Conservation (phyloP, 2,797 vertebrate genomes). For the Hipposideros larvatus region DNA sequence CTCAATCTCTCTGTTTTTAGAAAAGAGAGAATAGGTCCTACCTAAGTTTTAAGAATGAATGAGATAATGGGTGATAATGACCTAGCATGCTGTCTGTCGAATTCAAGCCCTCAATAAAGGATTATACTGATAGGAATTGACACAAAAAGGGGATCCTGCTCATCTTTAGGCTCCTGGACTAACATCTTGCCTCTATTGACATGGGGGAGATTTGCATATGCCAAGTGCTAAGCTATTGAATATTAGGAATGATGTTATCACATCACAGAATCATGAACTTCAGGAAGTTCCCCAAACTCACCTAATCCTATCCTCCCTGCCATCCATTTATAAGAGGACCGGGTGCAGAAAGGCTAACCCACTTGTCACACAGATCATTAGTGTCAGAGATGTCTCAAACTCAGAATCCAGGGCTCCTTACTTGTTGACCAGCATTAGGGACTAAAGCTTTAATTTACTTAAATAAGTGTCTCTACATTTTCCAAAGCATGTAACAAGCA, state of each 20-base stretch:
- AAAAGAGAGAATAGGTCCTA: neutral
- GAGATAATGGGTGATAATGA: neutral
- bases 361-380: neutral
- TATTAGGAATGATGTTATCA: neutral
- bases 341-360: neutral
- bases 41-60: constrained; percentile 46
- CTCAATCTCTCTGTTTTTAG: constrained; percentile 29
- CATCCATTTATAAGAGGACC: neutral
- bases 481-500: neutral
- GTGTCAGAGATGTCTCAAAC: neutral
- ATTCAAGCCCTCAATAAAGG: neutral
- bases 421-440: neutral
- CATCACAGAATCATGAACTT: neutral
- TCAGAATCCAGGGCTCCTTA: neutral
- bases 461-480: neutral
- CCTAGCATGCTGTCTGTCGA: neutral
- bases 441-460: neutral
- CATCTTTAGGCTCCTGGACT: neutral
- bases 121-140: neutral
- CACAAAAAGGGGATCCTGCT: neutral
- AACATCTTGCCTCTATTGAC: neutral
- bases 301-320: neutral
- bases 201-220: neutral
- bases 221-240: neutral
- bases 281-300: neutral